Base-by-base conservation (phyloP, 2,888 invertebrate species). In the Cistogaster globosa region DNA sequence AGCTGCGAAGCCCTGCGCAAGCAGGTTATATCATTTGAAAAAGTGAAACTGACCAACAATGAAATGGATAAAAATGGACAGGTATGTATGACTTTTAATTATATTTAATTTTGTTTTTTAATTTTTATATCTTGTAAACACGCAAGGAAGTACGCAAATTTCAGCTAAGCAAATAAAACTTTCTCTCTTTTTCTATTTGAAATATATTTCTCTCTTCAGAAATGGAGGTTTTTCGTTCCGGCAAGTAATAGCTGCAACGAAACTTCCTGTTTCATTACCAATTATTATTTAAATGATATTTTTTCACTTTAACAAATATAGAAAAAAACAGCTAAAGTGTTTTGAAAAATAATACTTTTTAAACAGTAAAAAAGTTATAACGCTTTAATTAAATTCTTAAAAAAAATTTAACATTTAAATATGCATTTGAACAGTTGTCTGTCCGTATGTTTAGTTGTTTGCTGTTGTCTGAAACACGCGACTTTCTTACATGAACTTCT, bases 11-110 rank as follows among this genome's bases (percentile, higher is more conserved):
- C 98, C 93, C 95, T 99, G 89, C 95, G 97, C 92, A 98, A 98
- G 93, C 98, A 98, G 94, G 97, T 98, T 91, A 97, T 99, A 91
- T 98, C 98, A 89, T 99, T 99, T 93, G 98, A 99, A 94, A 99
- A 99, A 94, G 97, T 98, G 93, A 99, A 99, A 93, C 95, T 99
- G 90, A 99, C 99, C 92, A 99, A 99, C 94, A 99, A 98, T 93
- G 98, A 98, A 93, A 97, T 98, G 96, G 98, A 98, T 93, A 97
- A 97, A 92, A 96, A 97, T 90, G 98, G 98, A 92, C 98, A 98
- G 94, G 98, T 98, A 93, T 94, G 96, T 94, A 86, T 81, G 8
- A 18, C 5, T 9, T 53, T 53, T 53, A 7, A n/a, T 32, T 3
- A 16, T 48, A 6, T 14, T 16, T 16, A 48, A 4, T 2, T 16